Evolutionary conservation across 2,888 invertebrate genomes (phyloP), one percentile per base, ranked within the genome.

Genomic region (Rhorus exstirpatorius): DNA sequence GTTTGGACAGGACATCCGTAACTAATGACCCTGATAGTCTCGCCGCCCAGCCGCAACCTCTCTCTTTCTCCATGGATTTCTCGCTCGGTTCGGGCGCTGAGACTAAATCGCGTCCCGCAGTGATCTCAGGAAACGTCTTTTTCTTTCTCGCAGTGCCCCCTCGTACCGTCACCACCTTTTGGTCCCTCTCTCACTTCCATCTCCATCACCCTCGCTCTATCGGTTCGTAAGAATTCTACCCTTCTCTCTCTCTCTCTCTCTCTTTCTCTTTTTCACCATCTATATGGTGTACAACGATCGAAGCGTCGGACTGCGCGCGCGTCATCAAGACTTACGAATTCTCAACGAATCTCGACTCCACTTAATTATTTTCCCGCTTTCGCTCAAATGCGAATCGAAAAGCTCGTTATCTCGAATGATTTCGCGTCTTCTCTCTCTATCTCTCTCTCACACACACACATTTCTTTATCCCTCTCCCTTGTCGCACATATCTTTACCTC

Each of bases 1-100:
- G 89, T 91, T 90, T 88, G 87, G 89, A 90, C 87, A 88, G 90
- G 90, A 91, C 91, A 91, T 91, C 91, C 91, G 91, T 92, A 92
- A 92, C 91, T 92, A 76, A 81, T 63, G 76, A 81, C 70, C 80
- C 91, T 90, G 91, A 91, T 91, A 91, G 91, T 83, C 81, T 81
- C 70, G 72, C 86, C 84, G 85, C 71, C 72, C 85, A n/a, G 83
- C 79, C 75, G 79, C 68, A 87, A 71, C 80, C n/a, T n/a, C 81
- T 86, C 85, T 87, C 88, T 88, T 77, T 84, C 81, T 81, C 76
- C 72, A 58, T 77, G 49, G 17, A 41, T 58, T 79, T n/a, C n/a
- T n/a, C 68, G 61, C 63, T 53, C 35, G 1, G 41, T 38, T 55
- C 24, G 12, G 53, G 26, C 8, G 44, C 44, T 41, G 26, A 38